Evolutionary conservation across 2,797 vertebrate species (phyloP).

Genomic region (Sandelia bainsii): DNA sequence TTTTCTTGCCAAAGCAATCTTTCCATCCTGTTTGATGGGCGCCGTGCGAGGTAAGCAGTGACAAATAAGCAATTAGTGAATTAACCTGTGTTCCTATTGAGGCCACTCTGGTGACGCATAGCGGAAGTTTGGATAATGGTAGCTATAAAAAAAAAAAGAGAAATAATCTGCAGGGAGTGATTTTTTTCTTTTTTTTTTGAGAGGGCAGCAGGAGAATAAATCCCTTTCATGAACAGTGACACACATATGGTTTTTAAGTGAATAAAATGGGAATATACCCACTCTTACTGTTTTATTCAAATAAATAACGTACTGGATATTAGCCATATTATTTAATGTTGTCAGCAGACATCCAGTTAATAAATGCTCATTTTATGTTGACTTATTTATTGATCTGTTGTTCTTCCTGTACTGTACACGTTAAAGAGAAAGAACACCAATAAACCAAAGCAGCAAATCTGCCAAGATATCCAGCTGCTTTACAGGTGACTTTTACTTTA

Average conservation of each 20-base stretch:
- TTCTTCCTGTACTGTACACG: conserved; percentile 56
- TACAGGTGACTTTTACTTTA: conserved; percentile 51
- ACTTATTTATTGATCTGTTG: conserved; percentile 52
- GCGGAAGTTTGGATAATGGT: conserved; percentile 15
- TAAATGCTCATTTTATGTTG: conserved; percentile 49
- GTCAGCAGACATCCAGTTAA: conserved; percentile 58
- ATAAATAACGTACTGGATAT: conserved; percentile 66
- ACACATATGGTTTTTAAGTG: conserved; percentile 8
- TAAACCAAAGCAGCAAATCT: conserved; percentile 43
- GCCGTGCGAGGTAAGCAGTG: conserved; percentile 8
- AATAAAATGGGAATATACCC: neutral
- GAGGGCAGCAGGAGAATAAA: conserved; percentile 24
- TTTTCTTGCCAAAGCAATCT: conserved; percentile 72
- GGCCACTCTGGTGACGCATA: conserved; percentile 5
- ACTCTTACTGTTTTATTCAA: conserved; percentile 43
- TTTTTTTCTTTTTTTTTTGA: neutral
- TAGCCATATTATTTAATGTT: conserved; percentile 77
- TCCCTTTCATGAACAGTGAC: neutral
- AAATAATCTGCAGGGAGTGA: conserved; percentile 30
- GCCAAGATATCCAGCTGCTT: conserved; percentile 59
- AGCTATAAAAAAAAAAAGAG: conserved; percentile 1
- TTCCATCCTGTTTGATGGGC: conserved; percentile 26
- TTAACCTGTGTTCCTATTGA: conserved; percentile 12
- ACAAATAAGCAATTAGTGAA: conserved; percentile 46
- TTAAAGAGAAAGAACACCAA: conserved; percentile 31